Base-by-base conservation (phyloP, 2,113 vertebrate species). In the Empidonax alnorum region DNA sequence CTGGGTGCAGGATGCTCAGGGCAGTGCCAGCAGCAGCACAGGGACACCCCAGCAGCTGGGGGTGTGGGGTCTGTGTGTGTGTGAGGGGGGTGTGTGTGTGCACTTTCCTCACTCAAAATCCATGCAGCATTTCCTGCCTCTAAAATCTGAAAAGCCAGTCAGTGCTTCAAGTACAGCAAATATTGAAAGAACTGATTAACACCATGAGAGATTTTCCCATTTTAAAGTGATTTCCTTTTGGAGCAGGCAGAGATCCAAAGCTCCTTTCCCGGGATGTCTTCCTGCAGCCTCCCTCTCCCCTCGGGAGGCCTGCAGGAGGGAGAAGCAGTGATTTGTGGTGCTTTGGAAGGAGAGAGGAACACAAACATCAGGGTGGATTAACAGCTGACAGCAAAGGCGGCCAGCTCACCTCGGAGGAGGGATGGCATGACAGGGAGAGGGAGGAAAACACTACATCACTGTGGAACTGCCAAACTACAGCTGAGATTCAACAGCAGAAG, bases 401-500 rank as follows among this genome's bases (percentile, higher is more conserved):
- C 90, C 87, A 92, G 71, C 92, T 93, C 90, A 85, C 92, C 96
- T 93, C 30, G 7, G 84, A 89, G 92, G 84, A 96, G 72, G 90
- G 90, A 92, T 87, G 90, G 82, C 74, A 22, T 49, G 92, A 89
- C 91, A 82, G 80, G 74, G 61, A 77, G 83, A 42, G 93, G 39
- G 65, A 91, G 46, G 87, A 77, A 89, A 92, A 46, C 86, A 87
- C 93, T 96, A 61, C 42, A 91, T 94, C 95, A 95, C 44, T 2
- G 31, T 37, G 77, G 72, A 94, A 19, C 75, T 93, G 96, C 94
- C 96, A 94, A 88, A 65, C 84, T 50, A 15, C 94, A 94, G 94
- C 89, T 90, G 94, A 96, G 96, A 94, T 84, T 75, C 90, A 69
- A 78, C 89, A 81, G 92, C 91, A 95, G 89, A 90, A 93, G 93